Conservation (phyloP, 2,113 vertebrate species). For the Tyto alba region DNA sequence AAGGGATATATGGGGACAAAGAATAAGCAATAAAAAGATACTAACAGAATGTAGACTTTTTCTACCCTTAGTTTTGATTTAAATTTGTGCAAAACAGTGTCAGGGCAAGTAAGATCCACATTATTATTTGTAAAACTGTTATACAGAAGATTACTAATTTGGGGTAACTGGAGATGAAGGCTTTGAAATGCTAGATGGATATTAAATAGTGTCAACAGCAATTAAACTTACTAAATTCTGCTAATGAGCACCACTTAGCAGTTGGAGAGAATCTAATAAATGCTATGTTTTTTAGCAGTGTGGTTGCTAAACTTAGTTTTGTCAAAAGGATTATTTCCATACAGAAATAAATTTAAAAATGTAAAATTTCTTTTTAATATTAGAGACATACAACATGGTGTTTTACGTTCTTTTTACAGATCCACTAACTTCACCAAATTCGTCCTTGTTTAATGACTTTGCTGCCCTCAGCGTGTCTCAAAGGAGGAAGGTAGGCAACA, state of each 20-base stretch:
- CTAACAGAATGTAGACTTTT: background rate
- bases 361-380: background rate
- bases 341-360: background rate
- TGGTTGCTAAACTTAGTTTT: background rate
- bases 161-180: background rate
- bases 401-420: constrained; percentile 73
- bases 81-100: background rate
- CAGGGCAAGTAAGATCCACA: background rate
- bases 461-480: constrained; percentile 94
- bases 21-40: background rate
- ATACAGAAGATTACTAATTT: background rate
- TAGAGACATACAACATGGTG: background rate
- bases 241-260: background rate
- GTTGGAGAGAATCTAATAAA: background rate
- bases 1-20: background rate
- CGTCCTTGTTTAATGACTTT: constrained; percentile 97
- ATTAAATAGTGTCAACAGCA: background rate
- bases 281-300: background rate
- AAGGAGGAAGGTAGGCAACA: constrained; percentile 90
- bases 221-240: background rate
- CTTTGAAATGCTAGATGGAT: background rate
- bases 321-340: background rate
- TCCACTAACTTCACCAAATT: constrained; percentile 89
- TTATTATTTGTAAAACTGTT: background rate
- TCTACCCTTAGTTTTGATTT: background rate